Percentiles rank a stretch among this genome's conserved stretches.
phyloP scores from a whole-genome alignment of 2,888 invertebrate genomes.

The Bellardia pandia region DNA sequence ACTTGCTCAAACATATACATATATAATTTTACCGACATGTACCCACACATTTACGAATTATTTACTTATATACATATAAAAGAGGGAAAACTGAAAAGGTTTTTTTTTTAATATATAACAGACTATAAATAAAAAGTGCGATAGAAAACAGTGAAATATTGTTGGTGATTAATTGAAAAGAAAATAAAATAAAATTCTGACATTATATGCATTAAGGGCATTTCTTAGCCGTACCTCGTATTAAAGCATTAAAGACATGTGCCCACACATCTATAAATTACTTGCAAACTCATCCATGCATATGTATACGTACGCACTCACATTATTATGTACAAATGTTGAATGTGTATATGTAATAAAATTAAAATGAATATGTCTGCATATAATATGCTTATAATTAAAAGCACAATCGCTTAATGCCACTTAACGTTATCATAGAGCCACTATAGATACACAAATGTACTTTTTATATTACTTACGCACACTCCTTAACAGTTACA shows the following conservation, averaged over 20 bases:
- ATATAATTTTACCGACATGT: background rate
- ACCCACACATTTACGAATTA: background rate
- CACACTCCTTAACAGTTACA: background rate
- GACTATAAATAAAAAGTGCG: too few relatives aligned
- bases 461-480: background rate
- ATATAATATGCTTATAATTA: constrained; percentile 44
- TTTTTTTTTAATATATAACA: too few relatives aligned
- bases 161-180: too few relatives aligned
- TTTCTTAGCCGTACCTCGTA: background rate
- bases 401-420: constrained; percentile 57
- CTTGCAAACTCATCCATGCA: background rate
- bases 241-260: background rate
- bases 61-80: background rate
- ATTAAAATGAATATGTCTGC: background rate
- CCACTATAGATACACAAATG: background rate
- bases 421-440: constrained; percentile 42
- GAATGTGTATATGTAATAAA: background rate
- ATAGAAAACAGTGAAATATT: too few relatives aligned
- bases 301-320: background rate
- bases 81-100: background rate
- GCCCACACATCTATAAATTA: constrained; percentile 4
- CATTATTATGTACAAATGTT: background rate
- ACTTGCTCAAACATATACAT: background rate
- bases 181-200: background rate
- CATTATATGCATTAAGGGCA: too few relatives aligned